Base-by-base conservation (phyloP, 2,113 vertebrate genomes). In the cattle (Bos taurus) region DNA sequence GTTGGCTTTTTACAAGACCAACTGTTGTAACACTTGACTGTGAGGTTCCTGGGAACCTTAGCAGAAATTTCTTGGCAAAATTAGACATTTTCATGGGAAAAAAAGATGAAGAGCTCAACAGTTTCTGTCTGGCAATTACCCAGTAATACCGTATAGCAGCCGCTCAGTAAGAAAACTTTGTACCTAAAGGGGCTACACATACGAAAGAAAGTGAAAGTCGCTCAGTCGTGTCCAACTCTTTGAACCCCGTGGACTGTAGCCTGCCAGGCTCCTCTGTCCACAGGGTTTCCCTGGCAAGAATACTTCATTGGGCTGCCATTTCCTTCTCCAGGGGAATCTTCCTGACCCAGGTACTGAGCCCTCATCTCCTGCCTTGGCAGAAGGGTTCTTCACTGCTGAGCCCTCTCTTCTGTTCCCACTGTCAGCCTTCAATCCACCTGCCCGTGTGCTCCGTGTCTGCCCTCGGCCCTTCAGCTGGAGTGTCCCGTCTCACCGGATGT, bases 401-500 rank as follows among this genome's bases (percentile, higher is more conserved):
- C 8, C 19, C 3, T 9, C 19, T 4, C 46, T 54, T 33, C n/a
- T 19, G 4, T 8, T 36, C 50, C 17, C 17, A 16, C 33, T 74
- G 48, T 33, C 71, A 77, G 54, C 59, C 17, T 89, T 19, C 14
- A 16, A 2, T 33, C 33, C 14, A 4, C 9, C 40, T 4, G 7
- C 36, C 43, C 5, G 0, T 9, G 6, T 1, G 3, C 67, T 46
- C 10, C 3, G 2, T 3, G 25, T 21, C 50, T 46, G 6, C 64
- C 6, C 5, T 28, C 1, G 6, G 71, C 57, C 46, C 56, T 8
- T 12, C 11, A 15, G 36, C 56, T 33, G 48, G 62, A 23, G 7
- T 21, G 52, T 6, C 30, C 64, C 4, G 0, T 56, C 2, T 50
- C 57, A 0, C 12, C 3, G 40, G 46, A 2, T 46, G 11, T 33